Evolutionary conservation across 1,140 invertebrate species (phyloP).

Genomic region (Pteromalus puparum): DNA sequence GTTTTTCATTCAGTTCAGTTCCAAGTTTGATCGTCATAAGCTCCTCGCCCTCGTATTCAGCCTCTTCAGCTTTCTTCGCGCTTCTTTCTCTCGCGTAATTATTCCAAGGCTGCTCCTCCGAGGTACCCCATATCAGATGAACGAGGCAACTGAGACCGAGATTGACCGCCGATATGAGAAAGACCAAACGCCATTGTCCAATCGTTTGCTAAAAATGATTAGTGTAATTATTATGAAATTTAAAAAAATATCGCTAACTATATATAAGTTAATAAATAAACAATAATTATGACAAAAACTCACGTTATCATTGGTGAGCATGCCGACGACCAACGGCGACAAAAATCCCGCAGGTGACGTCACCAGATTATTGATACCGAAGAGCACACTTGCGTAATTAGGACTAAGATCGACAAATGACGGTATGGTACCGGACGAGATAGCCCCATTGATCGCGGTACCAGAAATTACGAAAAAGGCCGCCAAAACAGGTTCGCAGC

Average conservation of each 20-base stretch:
- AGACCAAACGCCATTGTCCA: slow-evolving; percentile 81
- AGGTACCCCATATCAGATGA: slow-evolving; percentile 78
- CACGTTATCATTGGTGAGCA: slow-evolving; percentile 79
- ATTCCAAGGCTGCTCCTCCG: slow-evolving; percentile 81
- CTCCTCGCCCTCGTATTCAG: background rate
- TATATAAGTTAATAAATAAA: background rate
- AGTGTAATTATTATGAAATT: background rate
- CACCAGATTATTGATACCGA: slow-evolving; percentile 78
- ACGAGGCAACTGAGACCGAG: slow-evolving; percentile 75
- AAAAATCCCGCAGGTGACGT: slow-evolving; percentile 76
- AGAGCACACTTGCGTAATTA: slow-evolving; percentile 81
- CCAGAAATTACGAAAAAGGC: slow-evolving; percentile 79
- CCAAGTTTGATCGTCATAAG: background rate
- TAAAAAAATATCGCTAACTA: no score
- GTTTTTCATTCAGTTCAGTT: background rate
- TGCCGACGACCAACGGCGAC: slow-evolving; percentile 78
- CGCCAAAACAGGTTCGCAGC: slow-evolving; percentile 78
- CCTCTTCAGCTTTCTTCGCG: slow-evolving; percentile 52
- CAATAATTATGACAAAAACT: slow-evolving; percentile 57
- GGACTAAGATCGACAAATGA: slow-evolving; percentile 81
- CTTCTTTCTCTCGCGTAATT: slow-evolving; percentile 55
- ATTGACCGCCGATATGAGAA: slow-evolving; percentile 77
- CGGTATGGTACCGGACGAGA: slow-evolving; percentile 80
- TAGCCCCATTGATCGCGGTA: slow-evolving; percentile 79
- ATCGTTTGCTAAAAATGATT: slow-evolving; percentile 78